A percentile compares a stretch with the other conserved stretches of the same genome.
phyloP scores from a whole-genome alignment of 2,113 vertebrate genomes.

The Paralichthys olivaceus region DNA sequence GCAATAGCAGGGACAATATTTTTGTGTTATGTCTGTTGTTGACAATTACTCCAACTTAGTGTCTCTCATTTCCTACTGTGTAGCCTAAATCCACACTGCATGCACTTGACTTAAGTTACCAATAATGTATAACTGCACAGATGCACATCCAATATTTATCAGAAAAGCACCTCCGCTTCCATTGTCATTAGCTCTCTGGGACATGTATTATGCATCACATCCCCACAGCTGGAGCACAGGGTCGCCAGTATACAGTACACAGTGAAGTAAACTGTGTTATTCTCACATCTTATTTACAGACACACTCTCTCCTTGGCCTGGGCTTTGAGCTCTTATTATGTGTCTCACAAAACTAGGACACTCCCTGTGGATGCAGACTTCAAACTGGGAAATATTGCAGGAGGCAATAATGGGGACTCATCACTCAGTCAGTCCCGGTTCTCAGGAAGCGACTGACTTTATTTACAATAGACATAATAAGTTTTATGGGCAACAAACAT shows the following conservation, averaged over 20 bases:
- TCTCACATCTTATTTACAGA: constrained; percentile 54
- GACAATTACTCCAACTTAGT: neutral
- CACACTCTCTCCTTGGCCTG: constrained; percentile 38
- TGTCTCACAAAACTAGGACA: constrained; percentile 35
- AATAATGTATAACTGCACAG: neutral
- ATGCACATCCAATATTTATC: constrained; percentile 4
- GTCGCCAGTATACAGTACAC: constrained; percentile 15
- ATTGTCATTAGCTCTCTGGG: constrained; percentile 21
- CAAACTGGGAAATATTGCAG: constrained; percentile 28
- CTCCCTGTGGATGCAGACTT: constrained; percentile 25
- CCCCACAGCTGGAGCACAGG: constrained; percentile 15
- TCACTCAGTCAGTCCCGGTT: constrained; percentile 4
- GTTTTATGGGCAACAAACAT: neutral
- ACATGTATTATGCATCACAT: constrained; percentile 46
- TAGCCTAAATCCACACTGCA: neutral
- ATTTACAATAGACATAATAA: constrained; percentile 24
- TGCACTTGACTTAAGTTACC: neutral
- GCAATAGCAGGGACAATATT: no score
- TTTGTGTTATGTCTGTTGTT: neutral
- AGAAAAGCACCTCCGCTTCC: constrained; percentile 9
- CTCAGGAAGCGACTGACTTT: neutral
- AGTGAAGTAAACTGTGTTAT: constrained; percentile 46
- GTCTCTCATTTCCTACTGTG: neutral
- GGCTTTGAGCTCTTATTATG: constrained; percentile 46
- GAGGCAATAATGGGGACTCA: constrained; percentile 17